Conservation (phyloP, 2,797 vertebrate species). For the Dipus sagitta region DNA sequence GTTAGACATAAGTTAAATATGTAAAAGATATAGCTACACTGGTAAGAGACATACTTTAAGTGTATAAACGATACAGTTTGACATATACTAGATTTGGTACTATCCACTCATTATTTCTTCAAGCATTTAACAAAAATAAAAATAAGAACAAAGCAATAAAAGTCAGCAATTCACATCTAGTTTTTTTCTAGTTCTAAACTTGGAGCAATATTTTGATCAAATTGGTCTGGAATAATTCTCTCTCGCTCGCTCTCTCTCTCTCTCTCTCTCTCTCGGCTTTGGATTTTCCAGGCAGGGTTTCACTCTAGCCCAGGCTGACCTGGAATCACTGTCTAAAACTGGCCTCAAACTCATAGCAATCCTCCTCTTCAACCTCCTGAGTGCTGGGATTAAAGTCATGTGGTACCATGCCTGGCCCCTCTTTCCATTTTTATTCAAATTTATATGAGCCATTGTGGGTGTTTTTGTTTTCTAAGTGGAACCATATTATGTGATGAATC, state of each 20-base stretch:
- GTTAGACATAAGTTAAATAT: neutral
- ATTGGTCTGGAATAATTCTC: neutral
- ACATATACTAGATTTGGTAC: neutral
- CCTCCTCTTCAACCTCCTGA: too few species aligned
- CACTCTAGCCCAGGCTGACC: too few species aligned
- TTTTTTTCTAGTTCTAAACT: neutral
- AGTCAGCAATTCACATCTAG: neutral
- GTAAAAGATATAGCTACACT: neutral
- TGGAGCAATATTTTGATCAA: neutral
- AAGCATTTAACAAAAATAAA: neutral
- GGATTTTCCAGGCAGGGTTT: too few species aligned
- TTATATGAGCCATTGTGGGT: neutral
- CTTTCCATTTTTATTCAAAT: neutral
- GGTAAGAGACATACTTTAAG: neutral
- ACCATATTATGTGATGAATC: neutral
- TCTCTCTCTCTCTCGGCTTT: too few species aligned
- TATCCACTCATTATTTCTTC: neutral
- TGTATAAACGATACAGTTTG: neutral
- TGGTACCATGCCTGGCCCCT: too few species aligned
- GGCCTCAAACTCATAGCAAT: too few species aligned
- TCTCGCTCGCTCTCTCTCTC: too few species aligned
- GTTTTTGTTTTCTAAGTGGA: neutral
- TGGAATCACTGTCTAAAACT: too few species aligned
- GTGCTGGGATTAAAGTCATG: too few species aligned
- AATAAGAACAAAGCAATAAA: neutral